phyloP scores from a whole-genome alignment of 2,888 invertebrate species.

The Corythucha ciliata region DNA sequence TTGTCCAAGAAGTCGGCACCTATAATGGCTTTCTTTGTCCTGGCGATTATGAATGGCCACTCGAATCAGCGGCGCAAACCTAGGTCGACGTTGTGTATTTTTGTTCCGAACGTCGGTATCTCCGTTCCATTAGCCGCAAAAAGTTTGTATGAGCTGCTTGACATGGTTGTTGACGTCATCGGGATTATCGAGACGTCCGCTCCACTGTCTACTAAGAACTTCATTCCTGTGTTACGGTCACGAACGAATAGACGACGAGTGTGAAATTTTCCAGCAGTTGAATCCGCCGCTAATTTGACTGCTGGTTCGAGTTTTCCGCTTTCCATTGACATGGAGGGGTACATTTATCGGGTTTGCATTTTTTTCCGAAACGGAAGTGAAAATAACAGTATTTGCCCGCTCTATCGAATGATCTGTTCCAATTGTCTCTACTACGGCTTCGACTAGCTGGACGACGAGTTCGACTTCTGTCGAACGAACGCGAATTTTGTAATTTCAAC shows the following conservation, averaged over 20 bases:
- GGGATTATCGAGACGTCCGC: conserved; percentile 27
- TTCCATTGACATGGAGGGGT: conserved; percentile 12
- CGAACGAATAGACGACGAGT: conserved; percentile 3
- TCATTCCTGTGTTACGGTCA: conserved; percentile 6
- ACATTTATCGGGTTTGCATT: conserved; percentile 20
- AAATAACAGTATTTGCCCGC: conserved; percentile 15
- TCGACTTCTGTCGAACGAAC: too few species aligned
- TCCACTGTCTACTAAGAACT: conserved; percentile 23
- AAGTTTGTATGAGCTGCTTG: conserved; percentile 21
- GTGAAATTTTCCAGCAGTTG: background rate
- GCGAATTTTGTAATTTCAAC: conserved; percentile 9
- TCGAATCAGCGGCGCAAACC: conserved; percentile 26
- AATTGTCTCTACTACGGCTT: background rate
- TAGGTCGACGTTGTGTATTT: conserved; percentile 22
- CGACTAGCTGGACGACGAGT: background rate
- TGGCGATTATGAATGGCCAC: conserved; percentile 15
- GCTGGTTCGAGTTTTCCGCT: conserved; percentile 14
- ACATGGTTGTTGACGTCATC: background rate
- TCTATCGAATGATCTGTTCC: conserved; percentile 4
- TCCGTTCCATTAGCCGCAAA: conserved; percentile 33
- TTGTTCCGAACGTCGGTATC: conserved; percentile 30
- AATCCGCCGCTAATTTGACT: conserved; percentile 9
- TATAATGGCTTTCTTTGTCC: conserved; percentile 10
- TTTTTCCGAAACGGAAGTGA: conserved; percentile 15
- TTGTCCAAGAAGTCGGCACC: conserved; percentile 31